These are phyloP conservation scores for Abramis brama DNA, from an alignment of 2,113 vertebrate species.

Conservation along the genomic window DNA sequence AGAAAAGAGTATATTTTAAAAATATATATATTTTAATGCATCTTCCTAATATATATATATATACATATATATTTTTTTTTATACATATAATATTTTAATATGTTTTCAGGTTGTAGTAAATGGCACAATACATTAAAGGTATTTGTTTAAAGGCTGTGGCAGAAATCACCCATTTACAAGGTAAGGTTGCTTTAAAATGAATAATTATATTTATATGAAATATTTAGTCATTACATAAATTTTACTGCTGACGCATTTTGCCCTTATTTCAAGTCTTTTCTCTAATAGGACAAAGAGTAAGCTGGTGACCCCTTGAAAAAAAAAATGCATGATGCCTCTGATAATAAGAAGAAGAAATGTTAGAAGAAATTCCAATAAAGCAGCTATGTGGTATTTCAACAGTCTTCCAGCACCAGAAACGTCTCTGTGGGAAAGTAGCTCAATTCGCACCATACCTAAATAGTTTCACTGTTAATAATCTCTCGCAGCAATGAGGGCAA, in stretches of 20 bases:
- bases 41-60: neutral
- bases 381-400: neutral
- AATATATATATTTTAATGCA: too few species aligned
- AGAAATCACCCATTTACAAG: neutral
- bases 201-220: too few species aligned
- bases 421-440: slow-evolving; percentile 29
- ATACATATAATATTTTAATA: too few species aligned
- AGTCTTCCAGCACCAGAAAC: neutral
- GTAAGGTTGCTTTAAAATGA: too few species aligned
- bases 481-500: slow-evolving; percentile 50
- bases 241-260: too few species aligned
- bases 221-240: too few species aligned
- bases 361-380: neutral
- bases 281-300: neutral
- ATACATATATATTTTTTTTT: too few species aligned
- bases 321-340: neutral
- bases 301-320: neutral
- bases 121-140: neutral
- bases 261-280: neutral
- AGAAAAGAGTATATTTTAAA: neutral
- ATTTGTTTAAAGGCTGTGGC: neutral
- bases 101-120: too few species aligned
- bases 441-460: slow-evolving; percentile 47
- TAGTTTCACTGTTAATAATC: slow-evolving; percentile 55
- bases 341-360: neutral